Evolutionary conservation across 2,888 invertebrate genomes (phyloP), one percentile per base, ranked within the genome.

Genomic region (Epinotia nisella): DNA sequence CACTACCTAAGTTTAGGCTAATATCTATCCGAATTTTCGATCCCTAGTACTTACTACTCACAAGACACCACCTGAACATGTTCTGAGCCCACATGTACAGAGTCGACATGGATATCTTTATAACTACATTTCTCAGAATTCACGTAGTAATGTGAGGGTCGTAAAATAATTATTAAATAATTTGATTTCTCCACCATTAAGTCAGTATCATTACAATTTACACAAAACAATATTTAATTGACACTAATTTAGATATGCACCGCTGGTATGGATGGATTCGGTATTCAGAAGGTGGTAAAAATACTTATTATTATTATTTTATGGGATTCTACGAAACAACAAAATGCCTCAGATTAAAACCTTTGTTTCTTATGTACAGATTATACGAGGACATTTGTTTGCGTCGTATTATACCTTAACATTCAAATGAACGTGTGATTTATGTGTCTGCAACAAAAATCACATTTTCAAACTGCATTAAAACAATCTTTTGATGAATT

Each of bases 251-350:
- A 88, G 93, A 93, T 93, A 93, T 93, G 92, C 93, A 93, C 93
- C 93, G 87, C 93, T 93, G 93, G 93, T 92, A 91, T 91, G 93
- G 93, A 92, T 87, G 93, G 87, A 91, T 91, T 90, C 79, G 77
- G 83, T 83, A 81, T 84, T 85, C 87, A 87, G 87, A 89, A 90
- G 90, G 84, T 90, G 88, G 88, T 81, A 76, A 80, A 75, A 66
- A 65, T 24, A 35, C 9, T 9, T 75, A 64, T 75, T 70, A 76
- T 74, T 79, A 78, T 75, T 79, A 78, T 81, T 74, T 78, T 76
- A 80, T 75, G 78, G 53, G 67, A 67, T 39, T 19, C n/a, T 59
- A 64, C 67, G 61, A 67, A 55, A 67, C 61, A 60, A 56, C 55
- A 19, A 17, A 67, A 60, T 71, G 19, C 13, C n/a, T 39, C 39